A percentile compares a stretch with the other conserved stretches of the same genome.
phyloP scores from a whole-genome alignment of 2,888 invertebrate genomes.

The Parnassius glacialis region DNA sequence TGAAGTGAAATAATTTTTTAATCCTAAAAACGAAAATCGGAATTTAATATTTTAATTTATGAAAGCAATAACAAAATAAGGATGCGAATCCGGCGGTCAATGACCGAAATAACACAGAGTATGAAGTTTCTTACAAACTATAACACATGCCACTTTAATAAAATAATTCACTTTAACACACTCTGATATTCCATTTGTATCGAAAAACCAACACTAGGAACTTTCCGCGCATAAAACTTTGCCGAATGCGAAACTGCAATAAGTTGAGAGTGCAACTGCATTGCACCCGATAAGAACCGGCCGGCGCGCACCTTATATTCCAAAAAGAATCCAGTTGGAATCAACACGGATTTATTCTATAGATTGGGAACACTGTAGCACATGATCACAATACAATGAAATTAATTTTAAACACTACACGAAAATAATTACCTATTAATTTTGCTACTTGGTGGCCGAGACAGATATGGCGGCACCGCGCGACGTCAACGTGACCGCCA shows the following conservation, averaged over 20 bases:
- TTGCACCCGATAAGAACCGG: slow-evolving; percentile 81
- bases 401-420: slow-evolving; percentile 67
- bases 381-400: slow-evolving; percentile 64
- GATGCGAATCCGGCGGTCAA: slow-evolving; percentile 79
- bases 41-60: slow-evolving; percentile 51
- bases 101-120: slow-evolving; percentile 80
- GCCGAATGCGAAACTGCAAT: slow-evolving; percentile 78
- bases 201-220: slow-evolving; percentile 66
- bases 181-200: slow-evolving; percentile 57
- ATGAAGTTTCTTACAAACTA: slow-evolving; percentile 66
- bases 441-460: slow-evolving; percentile 82
- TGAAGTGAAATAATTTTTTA: slow-evolving; percentile 66
- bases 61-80: slow-evolving; percentile 63
- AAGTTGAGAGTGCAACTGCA: slow-evolving; percentile 81
- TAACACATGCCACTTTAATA: slow-evolving; percentile 67
- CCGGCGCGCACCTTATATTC: slow-evolving; percentile 77
- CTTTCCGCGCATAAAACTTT: slow-evolving; percentile 77
- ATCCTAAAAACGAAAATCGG: slow-evolving; percentile 67
- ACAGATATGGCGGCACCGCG: slow-evolving; percentile 86
- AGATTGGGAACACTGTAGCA: slow-evolving; percentile 61
- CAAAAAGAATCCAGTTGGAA: slow-evolving; percentile 75
- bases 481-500: slow-evolving; percentile 85
- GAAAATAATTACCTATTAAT: slow-evolving; percentile 82
- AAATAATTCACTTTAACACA: slow-evolving; percentile 66
- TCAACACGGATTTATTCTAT: slow-evolving; percentile 53